These are phyloP conservation scores for Neodiprion virginianus DNA, from an alignment of 1,140 invertebrate genomes.

Conservation along the genomic window DNA sequence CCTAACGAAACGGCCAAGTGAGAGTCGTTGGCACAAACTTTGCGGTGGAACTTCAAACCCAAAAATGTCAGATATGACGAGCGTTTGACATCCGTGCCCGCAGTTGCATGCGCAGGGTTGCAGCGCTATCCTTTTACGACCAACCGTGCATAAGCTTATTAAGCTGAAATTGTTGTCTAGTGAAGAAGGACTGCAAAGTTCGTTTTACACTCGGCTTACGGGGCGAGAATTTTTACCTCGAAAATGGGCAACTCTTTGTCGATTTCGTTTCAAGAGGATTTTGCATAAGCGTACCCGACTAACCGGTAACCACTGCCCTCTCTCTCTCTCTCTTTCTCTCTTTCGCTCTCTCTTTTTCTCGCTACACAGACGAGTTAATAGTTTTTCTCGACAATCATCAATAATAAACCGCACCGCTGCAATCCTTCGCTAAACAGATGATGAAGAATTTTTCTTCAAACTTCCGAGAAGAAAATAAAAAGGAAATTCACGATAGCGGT, in stretches of 20 bases:
- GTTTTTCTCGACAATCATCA: neutral
- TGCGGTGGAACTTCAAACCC: neutral
- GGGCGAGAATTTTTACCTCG: conserved; percentile 20
- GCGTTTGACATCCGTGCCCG: conserved; percentile 51
- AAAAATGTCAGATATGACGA: conserved; percentile 54
- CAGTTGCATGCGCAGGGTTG: neutral
- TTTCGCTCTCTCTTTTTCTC: neutral
- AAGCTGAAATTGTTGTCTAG: conserved; percentile 52
- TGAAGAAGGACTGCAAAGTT: conserved; percentile 29
- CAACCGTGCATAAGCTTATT: conserved; percentile 60
- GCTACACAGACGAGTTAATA: neutral
- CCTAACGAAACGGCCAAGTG: neutral
- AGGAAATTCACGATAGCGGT: too few species aligned
- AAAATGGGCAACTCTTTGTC: conserved; percentile 41
- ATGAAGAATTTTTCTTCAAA: too few species aligned
- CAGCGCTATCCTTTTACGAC: conserved; percentile 39
- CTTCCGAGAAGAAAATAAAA: too few species aligned
- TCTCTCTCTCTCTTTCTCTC: neutral
- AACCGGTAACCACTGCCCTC: neutral
- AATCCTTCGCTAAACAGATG: too few species aligned
- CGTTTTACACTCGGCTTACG: conserved; percentile 20
- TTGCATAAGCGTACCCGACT: conserved; percentile 5
- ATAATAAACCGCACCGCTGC: neutral
- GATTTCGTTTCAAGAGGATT: neutral
- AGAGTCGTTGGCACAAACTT: neutral